Percentiles rank a stretch among this genome's conserved stretches.
Conservation (phyloP, 2,113 vertebrate species). For the Notothenia coriiceps region DNA sequence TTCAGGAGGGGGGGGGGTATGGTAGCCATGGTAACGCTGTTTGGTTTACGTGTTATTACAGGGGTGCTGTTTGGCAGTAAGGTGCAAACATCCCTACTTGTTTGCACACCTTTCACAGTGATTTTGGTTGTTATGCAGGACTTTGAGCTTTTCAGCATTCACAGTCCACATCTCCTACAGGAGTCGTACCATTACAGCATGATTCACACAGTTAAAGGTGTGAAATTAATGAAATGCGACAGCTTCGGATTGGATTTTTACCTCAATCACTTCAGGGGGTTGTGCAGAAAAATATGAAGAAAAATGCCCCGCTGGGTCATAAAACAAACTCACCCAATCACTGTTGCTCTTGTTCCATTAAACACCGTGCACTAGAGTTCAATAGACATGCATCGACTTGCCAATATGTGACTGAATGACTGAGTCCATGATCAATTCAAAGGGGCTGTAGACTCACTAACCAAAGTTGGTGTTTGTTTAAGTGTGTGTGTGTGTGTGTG, state of each 20-base stretch:
- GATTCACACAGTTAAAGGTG: slow-evolving; percentile 35
- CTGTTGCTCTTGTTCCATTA: slow-evolving; percentile 39
- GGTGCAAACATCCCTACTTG: neutral
- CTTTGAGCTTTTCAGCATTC: neutral
- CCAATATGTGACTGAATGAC: slow-evolving; percentile 40
- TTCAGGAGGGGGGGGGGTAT: neutral
- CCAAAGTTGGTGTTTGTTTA: slow-evolving; percentile 23
- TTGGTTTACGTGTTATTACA: neutral
- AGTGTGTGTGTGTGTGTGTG: slow-evolving; percentile 36
- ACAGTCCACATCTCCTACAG: slow-evolving; percentile 1
- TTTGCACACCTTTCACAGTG: neutral
- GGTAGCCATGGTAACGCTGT: neutral
- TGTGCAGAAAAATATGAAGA: slow-evolving; percentile 27
- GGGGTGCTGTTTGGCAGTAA: neutral
- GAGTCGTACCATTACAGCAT: neutral
- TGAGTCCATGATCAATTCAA: slow-evolving; percentile 42
- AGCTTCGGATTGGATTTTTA: slow-evolving; percentile 35
- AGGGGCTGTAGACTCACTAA: slow-evolving; percentile 12
- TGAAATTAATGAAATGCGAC: slow-evolving; percentile 47
- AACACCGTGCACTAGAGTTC: slow-evolving; percentile 35
- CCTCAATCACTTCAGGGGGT: slow-evolving; percentile 20
- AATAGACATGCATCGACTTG: slow-evolving; percentile 34
- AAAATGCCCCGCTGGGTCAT: slow-evolving; percentile 19
- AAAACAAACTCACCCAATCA: slow-evolving; percentile 41
- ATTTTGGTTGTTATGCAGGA: neutral